Conservation (phyloP, 2,797 vertebrate genomes). For the Pseudochirops cupreus region DNA sequence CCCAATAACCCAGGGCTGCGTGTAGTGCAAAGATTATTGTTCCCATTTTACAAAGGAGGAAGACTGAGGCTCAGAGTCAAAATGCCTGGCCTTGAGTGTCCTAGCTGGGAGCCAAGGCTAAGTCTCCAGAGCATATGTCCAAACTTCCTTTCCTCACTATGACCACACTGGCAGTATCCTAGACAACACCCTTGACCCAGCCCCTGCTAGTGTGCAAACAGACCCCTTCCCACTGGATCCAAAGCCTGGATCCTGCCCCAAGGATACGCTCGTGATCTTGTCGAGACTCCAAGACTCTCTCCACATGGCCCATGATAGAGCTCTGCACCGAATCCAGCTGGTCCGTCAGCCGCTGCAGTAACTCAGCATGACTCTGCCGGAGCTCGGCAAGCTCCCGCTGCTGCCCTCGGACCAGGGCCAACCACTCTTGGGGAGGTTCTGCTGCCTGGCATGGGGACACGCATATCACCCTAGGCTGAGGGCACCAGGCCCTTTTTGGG, state of each 20-base stretch:
- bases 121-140: background rate
- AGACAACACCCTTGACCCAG: background rate
- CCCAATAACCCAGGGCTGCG: background rate
- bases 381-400: conserved; percentile 94
- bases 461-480: background rate
- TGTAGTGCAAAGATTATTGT: background rate
- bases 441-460: conserved; percentile 83
- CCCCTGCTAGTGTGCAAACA: background rate
- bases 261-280: conserved; percentile 99
- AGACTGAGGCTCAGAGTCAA: background rate
- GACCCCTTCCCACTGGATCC: background rate
- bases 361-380: conserved; percentile 92
- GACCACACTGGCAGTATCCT: no score
- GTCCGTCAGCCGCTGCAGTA: conserved; percentile 89
- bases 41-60: background rate
- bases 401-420: conserved; percentile 93
- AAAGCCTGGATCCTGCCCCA: conserved; percentile 33
- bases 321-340: conserved; percentile 91
- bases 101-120: background rate
- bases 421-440: conserved; percentile 93
- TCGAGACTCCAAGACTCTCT: conserved; percentile 91
- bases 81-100: background rate
- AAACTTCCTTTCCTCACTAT: no score
- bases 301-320: conserved; percentile 93
- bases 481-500: background rate